These are phyloP conservation scores for Alentia gelatinosa DNA, from an alignment of 2,888 invertebrate genomes.

Conservation along the genomic window DNA sequence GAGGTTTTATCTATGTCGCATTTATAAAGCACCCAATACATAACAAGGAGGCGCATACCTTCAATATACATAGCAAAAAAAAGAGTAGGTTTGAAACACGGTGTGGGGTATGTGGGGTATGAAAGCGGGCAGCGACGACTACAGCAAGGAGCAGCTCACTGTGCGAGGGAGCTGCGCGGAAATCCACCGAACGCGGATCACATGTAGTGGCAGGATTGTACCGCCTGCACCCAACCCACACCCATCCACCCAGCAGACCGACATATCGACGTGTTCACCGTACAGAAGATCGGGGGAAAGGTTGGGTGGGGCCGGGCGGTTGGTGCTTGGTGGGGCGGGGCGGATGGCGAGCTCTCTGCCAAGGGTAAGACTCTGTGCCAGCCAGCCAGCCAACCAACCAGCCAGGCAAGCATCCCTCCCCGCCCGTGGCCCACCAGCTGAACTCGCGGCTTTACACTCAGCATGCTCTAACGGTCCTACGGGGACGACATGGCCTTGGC, in stretches of 20 bases:
- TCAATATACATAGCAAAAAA: too few species aligned
- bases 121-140: too few species aligned
- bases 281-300: slow-evolving; percentile 40
- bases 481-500: slow-evolving; percentile 14
- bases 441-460: background rate
- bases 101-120: too few species aligned
- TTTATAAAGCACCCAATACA: too few species aligned
- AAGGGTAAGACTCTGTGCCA: background rate
- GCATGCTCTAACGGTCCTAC: slow-evolving; percentile 6
- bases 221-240: slow-evolving; percentile 3
- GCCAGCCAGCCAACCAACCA: background rate
- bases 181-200: too few species aligned
- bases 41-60: too few species aligned
- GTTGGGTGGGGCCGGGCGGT: background rate
- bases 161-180: too few species aligned
- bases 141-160: too few species aligned
- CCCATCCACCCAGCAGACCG: slow-evolving; percentile 15
- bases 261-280: slow-evolving; percentile 45
- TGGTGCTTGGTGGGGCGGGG: too few species aligned
- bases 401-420: background rate
- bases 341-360: too few species aligned
- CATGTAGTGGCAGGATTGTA: background rate
- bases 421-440: background rate
- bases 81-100: too few species aligned
- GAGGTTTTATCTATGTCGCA: too few species aligned